Percentiles rank a stretch among this genome's conserved stretches.
phyloP scores from a whole-genome alignment of 2,113 vertebrate species.

The Burhinus bistriatus region DNA sequence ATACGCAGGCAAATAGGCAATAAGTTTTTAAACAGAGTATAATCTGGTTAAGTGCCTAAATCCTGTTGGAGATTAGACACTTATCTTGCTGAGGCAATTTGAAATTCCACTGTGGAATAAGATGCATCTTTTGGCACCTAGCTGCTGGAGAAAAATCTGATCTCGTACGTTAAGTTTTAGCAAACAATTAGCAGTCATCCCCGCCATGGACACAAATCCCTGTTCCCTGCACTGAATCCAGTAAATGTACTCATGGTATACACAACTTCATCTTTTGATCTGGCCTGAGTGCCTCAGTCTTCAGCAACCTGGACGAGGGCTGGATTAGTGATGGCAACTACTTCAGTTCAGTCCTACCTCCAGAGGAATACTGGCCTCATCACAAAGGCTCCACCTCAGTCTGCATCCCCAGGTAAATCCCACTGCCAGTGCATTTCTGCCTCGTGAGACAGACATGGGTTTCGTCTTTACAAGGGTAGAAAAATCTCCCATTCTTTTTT shows the following conservation, averaged over 20 bases:
- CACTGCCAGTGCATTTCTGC: background rate
- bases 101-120: background rate
- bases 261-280: background rate
- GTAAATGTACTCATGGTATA: background rate
- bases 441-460: rapidly evolving
- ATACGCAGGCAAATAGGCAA: background rate
- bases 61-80: background rate
- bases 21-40: background rate
- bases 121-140: background rate
- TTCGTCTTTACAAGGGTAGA: background rate
- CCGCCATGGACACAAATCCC: background rate
- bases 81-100: background rate
- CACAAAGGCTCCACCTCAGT: background rate
- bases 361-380: background rate
- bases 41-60: background rate
- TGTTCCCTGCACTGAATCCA: background rate
- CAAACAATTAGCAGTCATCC: background rate
- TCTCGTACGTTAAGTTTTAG: background rate
- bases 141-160: background rate
- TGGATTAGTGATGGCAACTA: background rate
- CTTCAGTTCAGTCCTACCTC: background rate
- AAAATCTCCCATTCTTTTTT: background rate
- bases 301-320: background rate
- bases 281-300: background rate
- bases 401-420: background rate